Conservation (phyloP, 2,797 vertebrate species). For the Artibeus lituratus region DNA sequence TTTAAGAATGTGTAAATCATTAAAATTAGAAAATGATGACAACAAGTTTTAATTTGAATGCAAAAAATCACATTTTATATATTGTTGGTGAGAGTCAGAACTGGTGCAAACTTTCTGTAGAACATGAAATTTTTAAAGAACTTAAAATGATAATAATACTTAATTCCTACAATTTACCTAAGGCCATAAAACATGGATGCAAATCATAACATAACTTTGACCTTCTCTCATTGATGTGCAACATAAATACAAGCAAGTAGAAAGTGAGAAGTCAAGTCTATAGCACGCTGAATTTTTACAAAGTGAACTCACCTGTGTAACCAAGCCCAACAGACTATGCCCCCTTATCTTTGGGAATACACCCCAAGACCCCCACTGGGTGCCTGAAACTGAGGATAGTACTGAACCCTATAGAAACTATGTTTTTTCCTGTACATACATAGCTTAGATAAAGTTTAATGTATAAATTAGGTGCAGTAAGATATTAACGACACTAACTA, state of each 20-base stretch:
- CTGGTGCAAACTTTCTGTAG: neutral
- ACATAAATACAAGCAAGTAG: neutral
- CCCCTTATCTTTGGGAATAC: neutral
- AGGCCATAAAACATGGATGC: neutral
- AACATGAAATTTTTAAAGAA: neutral
- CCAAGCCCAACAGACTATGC: neutral
- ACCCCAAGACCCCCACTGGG: neutral
- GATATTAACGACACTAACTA: neutral
- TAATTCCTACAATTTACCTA: constrained; percentile 13
- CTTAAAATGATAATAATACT: neutral
- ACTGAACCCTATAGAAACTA: neutral
- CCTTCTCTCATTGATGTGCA: neutral
- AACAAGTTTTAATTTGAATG: neutral
- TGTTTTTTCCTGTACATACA: neutral
- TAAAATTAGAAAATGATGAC: constrained; percentile 3
- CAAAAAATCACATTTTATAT: neutral
- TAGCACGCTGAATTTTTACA: neutral
- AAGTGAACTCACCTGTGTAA: neutral
- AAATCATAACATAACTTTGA: neutral
- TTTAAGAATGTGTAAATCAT: neutral
- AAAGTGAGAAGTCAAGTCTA: neutral
- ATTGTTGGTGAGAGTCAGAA: neutral
- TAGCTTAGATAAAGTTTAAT: neutral
- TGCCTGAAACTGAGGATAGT: neutral
- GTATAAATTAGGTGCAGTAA: neutral